Evolutionary conservation across 1,140 invertebrate species (phyloP), one percentile per base, ranked within the genome.

Genomic region (Nomia melanderi): DNA sequence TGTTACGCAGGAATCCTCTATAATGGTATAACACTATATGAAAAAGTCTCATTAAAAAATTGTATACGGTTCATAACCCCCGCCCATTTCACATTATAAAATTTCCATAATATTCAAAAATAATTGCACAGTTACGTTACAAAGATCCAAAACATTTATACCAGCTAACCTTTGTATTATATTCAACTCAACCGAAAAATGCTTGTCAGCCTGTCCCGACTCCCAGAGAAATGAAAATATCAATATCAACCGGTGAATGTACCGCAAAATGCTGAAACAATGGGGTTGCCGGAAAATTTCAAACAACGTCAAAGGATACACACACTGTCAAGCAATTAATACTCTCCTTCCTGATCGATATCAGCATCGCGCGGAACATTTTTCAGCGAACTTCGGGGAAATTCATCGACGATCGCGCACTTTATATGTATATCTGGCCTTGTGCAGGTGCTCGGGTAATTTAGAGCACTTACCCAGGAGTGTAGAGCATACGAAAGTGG

Each of bases 381-480:
- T 65, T 69, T 25, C n/a, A 1, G 17, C 29, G 27, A 77, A 25
- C 23, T 29, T 20, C 53, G 23, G 59, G 20, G 23, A 83, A 83
- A 87, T 86, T 79, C 83, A 86, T 85, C 78, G 81, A 65, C 64
- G 72, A 63, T 53, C 66, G 44, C 53, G 76, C 82, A 78, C 67
- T 86, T 88, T 83, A 79, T 62, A 50, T 62, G n/a, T 50, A 17
- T 31, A 57, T 57, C 65, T 29, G 44, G 59, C 63, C 76, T 70
- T 83, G 50, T 74, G 79, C 82, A 84, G 87, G 81, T 83, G 85
- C 70, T 75, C 81, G 63, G 79, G 85, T 86, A 88, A 83, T 90
- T 89, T 80, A 81, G 76, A 84, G 82, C 85, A 88, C 85, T 89
- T 88, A 87, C 81, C 69, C 64, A 60, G 9, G 60, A 71, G 70